Percentiles rank a stretch among this genome's conserved stretches.
phyloP scores from a whole-genome alignment of 2,888 invertebrate species.

The Barypeithes pellucidus region DNA sequence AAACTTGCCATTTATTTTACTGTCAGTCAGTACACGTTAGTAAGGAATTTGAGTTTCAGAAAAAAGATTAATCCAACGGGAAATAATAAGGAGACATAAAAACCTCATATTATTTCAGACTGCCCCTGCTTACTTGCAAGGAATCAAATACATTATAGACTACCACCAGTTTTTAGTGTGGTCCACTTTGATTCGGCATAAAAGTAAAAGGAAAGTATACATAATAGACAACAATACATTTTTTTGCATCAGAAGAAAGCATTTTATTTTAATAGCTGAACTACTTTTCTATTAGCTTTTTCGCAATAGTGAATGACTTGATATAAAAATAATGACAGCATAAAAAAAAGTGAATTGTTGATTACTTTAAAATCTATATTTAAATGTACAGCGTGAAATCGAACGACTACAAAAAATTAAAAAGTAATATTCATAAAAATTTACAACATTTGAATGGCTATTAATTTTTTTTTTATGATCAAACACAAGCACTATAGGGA shows the following conservation, averaged over 20 bases:
- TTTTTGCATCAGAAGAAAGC: slow-evolving; percentile 37
- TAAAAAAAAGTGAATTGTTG: not conserved
- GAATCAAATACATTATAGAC: slow-evolving; percentile 42
- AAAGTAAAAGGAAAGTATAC: slow-evolving; percentile 23
- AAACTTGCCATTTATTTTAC: too few species aligned
- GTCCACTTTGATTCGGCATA: slow-evolving; percentile 24
- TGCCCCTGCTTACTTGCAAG: slow-evolving; percentile 32
- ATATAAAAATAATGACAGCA: too few species aligned
- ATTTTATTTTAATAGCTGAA: slow-evolving; percentile 39
- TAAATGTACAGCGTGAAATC: not conserved
- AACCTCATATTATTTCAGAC: too few species aligned
- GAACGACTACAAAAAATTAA: not conserved
- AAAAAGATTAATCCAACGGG: too few species aligned
- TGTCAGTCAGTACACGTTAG: too few species aligned
- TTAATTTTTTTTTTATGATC: too few species aligned
- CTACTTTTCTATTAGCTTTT: slow-evolving; percentile 34
- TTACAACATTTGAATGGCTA: too few species aligned
- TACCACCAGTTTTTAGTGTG: slow-evolving; percentile 38
- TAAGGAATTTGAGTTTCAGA: too few species aligned
- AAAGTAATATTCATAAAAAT: not conserved
- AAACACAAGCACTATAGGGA: too few species aligned
- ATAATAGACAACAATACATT: slow-evolving; percentile 32
- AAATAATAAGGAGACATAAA: too few species aligned
- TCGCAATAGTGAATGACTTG: not conserved
- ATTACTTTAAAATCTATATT: not conserved